Conservation (phyloP, 2,888 invertebrate species). For the Drosophila eohydei region DNA sequence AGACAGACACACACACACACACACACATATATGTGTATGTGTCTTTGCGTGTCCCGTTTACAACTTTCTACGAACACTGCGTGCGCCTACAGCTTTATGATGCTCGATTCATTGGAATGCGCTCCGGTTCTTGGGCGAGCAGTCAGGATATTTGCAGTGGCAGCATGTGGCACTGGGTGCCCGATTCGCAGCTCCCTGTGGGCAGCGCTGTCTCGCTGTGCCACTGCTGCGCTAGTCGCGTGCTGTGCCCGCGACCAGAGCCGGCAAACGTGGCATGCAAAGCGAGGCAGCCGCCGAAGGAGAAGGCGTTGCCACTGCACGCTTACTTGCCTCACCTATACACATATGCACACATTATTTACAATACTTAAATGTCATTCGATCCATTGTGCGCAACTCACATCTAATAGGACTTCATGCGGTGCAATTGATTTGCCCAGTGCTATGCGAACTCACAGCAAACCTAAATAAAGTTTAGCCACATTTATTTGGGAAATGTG, state of each 20-base stretch:
- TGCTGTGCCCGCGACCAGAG: constrained; percentile 69
- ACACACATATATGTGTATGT: neutral
- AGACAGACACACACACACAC: neutral
- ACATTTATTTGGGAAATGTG: neutral
- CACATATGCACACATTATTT: neutral
- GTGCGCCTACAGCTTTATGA: constrained; percentile 65
- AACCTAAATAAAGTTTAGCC: neutral
- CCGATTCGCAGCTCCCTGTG: constrained; percentile 47
- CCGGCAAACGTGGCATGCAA: neutral
- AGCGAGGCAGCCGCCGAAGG: neutral
- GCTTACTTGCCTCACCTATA: constrained; percentile 18
- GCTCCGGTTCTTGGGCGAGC: constrained; percentile 14
- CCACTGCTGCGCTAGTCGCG: constrained; percentile 62
- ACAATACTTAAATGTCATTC: constrained; percentile 6
- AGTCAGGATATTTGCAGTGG: neutral
- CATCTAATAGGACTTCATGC: constrained; percentile 16
- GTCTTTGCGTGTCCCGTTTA: constrained; percentile 12
- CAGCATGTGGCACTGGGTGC: constrained; percentile 25
- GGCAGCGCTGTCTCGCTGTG: constrained; percentile 42
- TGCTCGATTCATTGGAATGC: constrained; percentile 65
- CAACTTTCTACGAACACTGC: constrained; percentile 53
- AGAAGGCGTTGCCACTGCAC: constrained; percentile 17
- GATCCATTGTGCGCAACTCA: constrained; percentile 14
- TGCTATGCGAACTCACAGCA: neutral
- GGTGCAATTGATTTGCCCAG: constrained; percentile 37